Evolutionary conservation across 2,113 vertebrate species (phyloP), one percentile per base, ranked within the genome.

Genomic region (Podilymbus podiceps): DNA sequence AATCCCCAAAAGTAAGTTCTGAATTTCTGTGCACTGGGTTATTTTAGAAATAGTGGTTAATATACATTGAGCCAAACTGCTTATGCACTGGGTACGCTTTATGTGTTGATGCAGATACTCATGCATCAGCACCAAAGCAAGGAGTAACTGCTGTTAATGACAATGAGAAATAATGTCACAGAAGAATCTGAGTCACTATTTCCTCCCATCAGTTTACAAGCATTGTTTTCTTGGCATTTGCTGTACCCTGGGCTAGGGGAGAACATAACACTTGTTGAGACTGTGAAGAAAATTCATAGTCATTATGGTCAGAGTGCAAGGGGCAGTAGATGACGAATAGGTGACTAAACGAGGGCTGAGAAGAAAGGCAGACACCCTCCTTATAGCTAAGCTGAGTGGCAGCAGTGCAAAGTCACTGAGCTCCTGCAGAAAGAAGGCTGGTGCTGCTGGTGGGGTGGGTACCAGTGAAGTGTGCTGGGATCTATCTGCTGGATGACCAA

Each of bases 1-100:
- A 98, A 98, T 79, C 59, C 89, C 97, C 6, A 99, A 99, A 98
- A 97, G 99, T 99, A 98, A 97, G 98, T 96, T 68, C 42, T 73
- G 52, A 55, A 47, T 88, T 90, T 93, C 38, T 87, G 2, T 85
- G 31, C 19, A 9, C 20, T 66, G 20, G 5, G 6, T 87, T 81
- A 25, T 77, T 89, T 88, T n/a, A 67, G 42, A 53, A 88, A 30
- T 17, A 90, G 33, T 23, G n/a, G 9, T 59, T 83, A 79, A 30
- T n/a, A 62, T 19, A 31, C 19, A 33, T 19, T 15, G 78, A 83
- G 18, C 12, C 3, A 68, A 79, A 75, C 8, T 60, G 16, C n/a
- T 87, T 56, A 35, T 14, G 8, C 15, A 16, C 11, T 59, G 24
- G 5, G 4, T 59, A 11, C 2, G 28, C 4, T 74, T 90, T 46